Conservation (phyloP, 2,797 vertebrate genomes). For the Manis javanica region DNA sequence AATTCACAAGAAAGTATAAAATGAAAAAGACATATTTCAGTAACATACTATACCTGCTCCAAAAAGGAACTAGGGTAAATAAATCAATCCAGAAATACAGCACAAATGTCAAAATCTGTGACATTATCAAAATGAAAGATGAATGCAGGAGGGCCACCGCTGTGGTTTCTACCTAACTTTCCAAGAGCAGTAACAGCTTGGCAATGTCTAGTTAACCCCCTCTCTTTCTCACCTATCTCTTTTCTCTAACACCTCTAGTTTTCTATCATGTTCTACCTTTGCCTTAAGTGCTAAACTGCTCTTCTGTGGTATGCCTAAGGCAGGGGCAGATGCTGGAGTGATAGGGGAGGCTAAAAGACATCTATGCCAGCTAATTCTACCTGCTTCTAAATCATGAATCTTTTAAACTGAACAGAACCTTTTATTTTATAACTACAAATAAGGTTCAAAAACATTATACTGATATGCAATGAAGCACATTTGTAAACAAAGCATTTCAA, state of each 20-base stretch:
- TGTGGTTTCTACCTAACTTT: background rate
- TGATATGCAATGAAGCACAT: background rate
- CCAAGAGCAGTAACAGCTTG: fast-evolving
- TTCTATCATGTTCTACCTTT: background rate
- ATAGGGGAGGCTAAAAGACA: background rate
- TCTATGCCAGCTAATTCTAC: fast-evolving
- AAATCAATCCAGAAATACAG: background rate
- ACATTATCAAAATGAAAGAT: background rate
- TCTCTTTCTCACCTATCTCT: background rate
- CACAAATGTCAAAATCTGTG: background rate
- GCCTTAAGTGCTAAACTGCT: background rate
- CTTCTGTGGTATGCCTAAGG: background rate
- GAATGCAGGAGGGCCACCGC: background rate
- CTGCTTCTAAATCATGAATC: background rate
- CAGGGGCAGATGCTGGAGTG: background rate
- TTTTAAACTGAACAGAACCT: background rate
- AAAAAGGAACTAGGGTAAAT: background rate
- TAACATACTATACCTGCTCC: background rate
- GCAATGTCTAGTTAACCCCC: background rate
- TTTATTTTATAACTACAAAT: slow-evolving; percentile 13
- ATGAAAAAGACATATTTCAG: background rate
- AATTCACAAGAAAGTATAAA: slow-evolving; percentile 2
- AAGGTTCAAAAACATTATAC: background rate
- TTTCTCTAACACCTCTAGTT: background rate
- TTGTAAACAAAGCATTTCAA: slow-evolving; percentile 35